These are phyloP conservation scores for Cheumatopsyche charites DNA, from an alignment of 1,140 invertebrate species.

Conservation along the genomic window DNA sequence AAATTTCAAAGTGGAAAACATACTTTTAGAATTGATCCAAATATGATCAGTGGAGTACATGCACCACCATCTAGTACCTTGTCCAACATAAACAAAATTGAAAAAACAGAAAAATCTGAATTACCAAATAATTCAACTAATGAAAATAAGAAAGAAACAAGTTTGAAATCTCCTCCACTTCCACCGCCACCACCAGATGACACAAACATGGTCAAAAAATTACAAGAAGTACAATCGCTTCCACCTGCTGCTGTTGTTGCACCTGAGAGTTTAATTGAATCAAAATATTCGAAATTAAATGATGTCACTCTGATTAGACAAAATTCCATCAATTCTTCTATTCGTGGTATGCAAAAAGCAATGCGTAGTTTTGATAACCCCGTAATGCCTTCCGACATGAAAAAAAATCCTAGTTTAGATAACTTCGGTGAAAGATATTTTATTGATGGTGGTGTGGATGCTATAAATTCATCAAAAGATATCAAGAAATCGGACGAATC, in stretches of 20 bases:
- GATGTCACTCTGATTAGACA: constrained; percentile 37
- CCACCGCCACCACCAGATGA: no score
- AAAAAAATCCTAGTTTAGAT: constrained; percentile 6
- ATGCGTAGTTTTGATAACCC: constrained; percentile 47
- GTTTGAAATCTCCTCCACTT: no score
- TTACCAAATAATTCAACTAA: neutral
- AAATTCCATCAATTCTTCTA: constrained; percentile 41
- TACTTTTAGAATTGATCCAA: constrained; percentile 46
- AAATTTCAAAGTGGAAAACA: constrained; percentile 34
- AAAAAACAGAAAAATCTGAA: neutral
- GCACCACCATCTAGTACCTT: constrained; percentile 9
- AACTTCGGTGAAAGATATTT: constrained; percentile 29
- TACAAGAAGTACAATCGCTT: no score
- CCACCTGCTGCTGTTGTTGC: no score
- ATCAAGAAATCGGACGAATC: neutral
- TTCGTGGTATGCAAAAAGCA: constrained; percentile 35
- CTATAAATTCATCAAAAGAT: neutral
- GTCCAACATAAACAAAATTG: neutral
- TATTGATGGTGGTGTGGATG: neutral
- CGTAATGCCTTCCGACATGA: constrained; percentile 14
- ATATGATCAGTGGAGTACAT: constrained; percentile 39
- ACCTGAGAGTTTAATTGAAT: no score
- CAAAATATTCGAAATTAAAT: neutral
- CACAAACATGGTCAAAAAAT: no score
- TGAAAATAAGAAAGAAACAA: neutral